phyloP scores from a whole-genome alignment of 2,113 vertebrate species.

The Halichoerus grypus region DNA sequence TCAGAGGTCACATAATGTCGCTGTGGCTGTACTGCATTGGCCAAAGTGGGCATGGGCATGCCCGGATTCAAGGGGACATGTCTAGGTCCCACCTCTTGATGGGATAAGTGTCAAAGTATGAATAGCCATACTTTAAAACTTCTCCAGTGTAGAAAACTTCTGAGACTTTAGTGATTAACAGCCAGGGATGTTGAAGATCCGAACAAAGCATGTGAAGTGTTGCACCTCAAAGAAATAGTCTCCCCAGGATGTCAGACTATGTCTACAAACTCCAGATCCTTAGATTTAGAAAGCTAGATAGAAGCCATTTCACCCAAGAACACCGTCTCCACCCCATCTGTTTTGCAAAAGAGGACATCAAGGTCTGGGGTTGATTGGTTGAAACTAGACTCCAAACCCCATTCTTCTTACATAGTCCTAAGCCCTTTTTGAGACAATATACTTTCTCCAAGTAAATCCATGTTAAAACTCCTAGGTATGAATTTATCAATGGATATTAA shows the following conservation, averaged over 20 bases:
- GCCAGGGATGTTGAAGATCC: not conserved
- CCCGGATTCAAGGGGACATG: not conserved
- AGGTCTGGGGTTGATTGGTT: not conserved
- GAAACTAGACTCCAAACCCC: not conserved
- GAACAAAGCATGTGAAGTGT: not conserved
- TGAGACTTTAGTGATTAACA: not conserved
- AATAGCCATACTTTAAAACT: not conserved
- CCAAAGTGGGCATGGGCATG: not conserved
- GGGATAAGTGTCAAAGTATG: not conserved
- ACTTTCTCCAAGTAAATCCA: conserved; percentile 6
- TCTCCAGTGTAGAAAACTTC: not conserved
- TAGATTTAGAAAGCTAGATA: not conserved
- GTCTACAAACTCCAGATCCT: not conserved
- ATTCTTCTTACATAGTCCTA: not conserved
- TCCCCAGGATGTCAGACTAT: not conserved
- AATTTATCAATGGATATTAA: conserved; percentile 5
- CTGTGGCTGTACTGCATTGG: not conserved
- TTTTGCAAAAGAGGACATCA: not conserved
- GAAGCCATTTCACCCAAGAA: not conserved
- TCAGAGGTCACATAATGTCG: not conserved
- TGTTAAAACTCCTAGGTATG: not conserved
- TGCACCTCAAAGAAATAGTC: not conserved
- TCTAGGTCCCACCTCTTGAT: not conserved
- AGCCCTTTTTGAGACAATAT: not conserved
- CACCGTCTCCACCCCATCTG: too few relatives aligned